These are phyloP conservation scores for Porites evermanni DNA, from an alignment of 92 coral and sea anemone genomes.

Conservation along the genomic window DNA sequence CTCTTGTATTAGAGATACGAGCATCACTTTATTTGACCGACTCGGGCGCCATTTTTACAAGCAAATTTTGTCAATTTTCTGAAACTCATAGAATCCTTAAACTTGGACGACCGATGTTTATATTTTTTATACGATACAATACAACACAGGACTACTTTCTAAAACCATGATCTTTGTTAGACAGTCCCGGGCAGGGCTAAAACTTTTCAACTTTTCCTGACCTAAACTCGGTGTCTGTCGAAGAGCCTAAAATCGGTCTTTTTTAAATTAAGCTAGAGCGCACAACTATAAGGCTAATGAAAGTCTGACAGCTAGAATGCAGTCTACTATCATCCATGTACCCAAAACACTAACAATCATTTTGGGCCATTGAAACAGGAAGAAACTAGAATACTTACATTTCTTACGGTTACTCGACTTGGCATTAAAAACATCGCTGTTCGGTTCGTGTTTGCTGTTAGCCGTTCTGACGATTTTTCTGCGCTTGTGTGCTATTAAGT, in stretches of 20 bases:
- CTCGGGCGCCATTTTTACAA: slow-evolving; percentile 1
- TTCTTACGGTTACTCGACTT: too few relatives aligned
- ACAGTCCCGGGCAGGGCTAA: slow-evolving; percentile 6
- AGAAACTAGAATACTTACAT: too few relatives aligned
- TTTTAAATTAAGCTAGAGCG: not conserved
- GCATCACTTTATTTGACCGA: not conserved
- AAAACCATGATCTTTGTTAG: not conserved
- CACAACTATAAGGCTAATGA: not conserved
- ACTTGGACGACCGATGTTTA: not conserved
- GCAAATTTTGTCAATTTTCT: too few relatives aligned
- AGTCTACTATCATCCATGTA: too few relatives aligned
- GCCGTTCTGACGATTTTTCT: too few relatives aligned
- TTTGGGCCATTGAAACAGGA: too few relatives aligned
- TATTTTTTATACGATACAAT: not conserved
- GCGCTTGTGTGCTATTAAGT: too few relatives aligned
- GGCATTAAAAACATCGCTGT: too few relatives aligned
- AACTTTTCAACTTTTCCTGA: not conserved
- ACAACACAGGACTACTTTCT: slow-evolving; percentile 5
- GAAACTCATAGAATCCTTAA: slow-evolving; percentile 2
- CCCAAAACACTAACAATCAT: too few relatives aligned
- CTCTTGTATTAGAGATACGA: too few relatives aligned
- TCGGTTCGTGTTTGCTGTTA: too few relatives aligned
- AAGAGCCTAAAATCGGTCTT: slow-evolving; percentile 2
- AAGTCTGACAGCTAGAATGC: too few relatives aligned
- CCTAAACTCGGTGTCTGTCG: not conserved